These are phyloP conservation scores for Choloepus hoffmanni DNA, from an alignment of 2,113 vertebrate species.

Conservation along the genomic window DNA sequence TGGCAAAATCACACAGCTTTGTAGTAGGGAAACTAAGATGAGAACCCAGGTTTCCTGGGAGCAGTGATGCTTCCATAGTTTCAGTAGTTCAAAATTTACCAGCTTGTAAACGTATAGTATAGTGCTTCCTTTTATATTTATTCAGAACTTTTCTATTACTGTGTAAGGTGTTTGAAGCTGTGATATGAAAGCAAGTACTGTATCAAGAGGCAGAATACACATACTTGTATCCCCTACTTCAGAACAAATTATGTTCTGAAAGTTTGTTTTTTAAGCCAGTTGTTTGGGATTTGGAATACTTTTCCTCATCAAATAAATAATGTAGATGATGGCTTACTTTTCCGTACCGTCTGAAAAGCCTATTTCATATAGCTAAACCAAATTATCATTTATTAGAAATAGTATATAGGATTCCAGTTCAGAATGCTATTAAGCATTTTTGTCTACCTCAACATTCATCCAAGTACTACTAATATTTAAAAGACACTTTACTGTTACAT, in stretches of 20 bases:
- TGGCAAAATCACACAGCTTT: constrained; percentile 5
- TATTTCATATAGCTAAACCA: background rate
- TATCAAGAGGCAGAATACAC: background rate
- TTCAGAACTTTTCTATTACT: constrained; percentile 33
- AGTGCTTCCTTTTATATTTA: constrained; percentile 42
- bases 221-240: background rate
- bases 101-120: constrained; percentile 30
- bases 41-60: background rate
- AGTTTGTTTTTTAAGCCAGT: constrained; percentile 19
- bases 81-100: constrained; percentile 51
- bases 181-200: background rate
- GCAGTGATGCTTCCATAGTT: constrained; percentile 1
- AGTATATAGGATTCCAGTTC: background rate
- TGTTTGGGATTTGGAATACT: constrained; percentile 42
- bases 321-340: constrained; percentile 32
- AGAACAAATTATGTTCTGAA: constrained; percentile 33
- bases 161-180: background rate
- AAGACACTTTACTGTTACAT: constrained; percentile 39
- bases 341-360: background rate
- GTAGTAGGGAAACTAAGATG: constrained; percentile 48
- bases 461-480: constrained; percentile 39
- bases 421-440: background rate
- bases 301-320: constrained; percentile 39
- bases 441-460: background rate
- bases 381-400: constrained; percentile 43